Conservation (phyloP, 2,113 vertebrate species). For the Mobula birostris region DNA sequence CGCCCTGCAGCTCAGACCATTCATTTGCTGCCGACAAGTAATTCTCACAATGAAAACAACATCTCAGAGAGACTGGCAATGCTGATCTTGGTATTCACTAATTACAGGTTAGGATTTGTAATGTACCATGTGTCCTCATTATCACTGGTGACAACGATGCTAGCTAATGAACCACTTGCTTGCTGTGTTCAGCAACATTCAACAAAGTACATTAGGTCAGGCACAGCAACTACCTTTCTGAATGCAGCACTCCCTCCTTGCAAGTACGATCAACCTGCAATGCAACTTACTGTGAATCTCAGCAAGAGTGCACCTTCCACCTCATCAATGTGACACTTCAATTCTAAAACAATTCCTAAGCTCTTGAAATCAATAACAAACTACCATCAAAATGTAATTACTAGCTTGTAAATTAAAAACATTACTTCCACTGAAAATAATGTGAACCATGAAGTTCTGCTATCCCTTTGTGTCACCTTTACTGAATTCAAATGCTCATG, state of each 20-base stretch:
- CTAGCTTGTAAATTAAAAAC: not conserved
- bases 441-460: not conserved
- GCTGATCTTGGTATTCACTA: not conserved
- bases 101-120: constrained; percentile 17
- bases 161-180: not conserved
- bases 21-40: constrained; percentile 4
- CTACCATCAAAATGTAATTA: not conserved
- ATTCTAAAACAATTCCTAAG: not conserved
- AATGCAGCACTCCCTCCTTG: not conserved
- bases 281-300: not conserved
- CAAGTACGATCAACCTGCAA: not conserved
- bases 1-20: not conserved
- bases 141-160: not conserved
- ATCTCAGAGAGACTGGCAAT: not conserved
- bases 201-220: not conserved
- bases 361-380: not conserved
- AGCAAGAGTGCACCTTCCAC: not conserved
- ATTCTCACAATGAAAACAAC: not conserved
- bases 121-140: not conserved
- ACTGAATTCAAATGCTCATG: not conserved
- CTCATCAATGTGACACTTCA: not conserved
- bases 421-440: not conserved
- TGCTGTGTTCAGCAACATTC: not conserved
- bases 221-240: not conserved
- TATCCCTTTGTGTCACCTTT: not conserved